Base-by-base conservation (phyloP, 2,797 vertebrate genomes). In the Tapera naevia region DNA sequence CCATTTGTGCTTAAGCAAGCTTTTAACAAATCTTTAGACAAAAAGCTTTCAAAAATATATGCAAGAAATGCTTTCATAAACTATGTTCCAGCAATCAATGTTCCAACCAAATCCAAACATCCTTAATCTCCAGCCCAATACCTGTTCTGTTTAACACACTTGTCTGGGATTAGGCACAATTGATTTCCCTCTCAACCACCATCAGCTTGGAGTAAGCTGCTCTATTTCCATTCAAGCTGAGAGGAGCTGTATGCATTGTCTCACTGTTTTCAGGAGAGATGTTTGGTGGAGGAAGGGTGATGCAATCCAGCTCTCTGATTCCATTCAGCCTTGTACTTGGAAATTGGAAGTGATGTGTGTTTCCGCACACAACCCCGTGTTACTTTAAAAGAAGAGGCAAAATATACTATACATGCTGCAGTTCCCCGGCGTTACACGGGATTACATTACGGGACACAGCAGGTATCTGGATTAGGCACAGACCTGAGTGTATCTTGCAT, bases 271-370 rank as follows among this genome's bases (percentile, higher is more conserved):
- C 45, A 51, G 65, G 32, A 92, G 18, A 82, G 35, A 48, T 6
- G 11, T 82, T 58, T 19, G 2, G 57, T 33, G 62, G n/a, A 82
- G 33, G 61, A 86, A 88, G 46, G 17, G 45, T 56, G 86, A 81
- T 0, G 21, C 39, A 69, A 24, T 81, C 43, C 57, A 61, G 46
- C 37, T 53, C 57, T 89, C 80, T 71, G 87, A 79, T 60, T 85
- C 88, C 86, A 81, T 78, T 89, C 81, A 89, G 32, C 6, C 7
- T 27, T 27, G n/a, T 33, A 37, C 41, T 18, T 66, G 81, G 78
- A 92, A 96, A 95, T 17, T 85, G 73, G 61, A 96, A 88, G 72
- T 56, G 85, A 96, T 39, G 54, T 33, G 23, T 73, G 54, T 41
- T 92, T 89, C 89, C 1, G 0, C 48, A 60, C 23, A 54, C 43